phyloP scores from a whole-genome alignment of 2,797 vertebrate species.

The Halcyon leucocephala region DNA sequence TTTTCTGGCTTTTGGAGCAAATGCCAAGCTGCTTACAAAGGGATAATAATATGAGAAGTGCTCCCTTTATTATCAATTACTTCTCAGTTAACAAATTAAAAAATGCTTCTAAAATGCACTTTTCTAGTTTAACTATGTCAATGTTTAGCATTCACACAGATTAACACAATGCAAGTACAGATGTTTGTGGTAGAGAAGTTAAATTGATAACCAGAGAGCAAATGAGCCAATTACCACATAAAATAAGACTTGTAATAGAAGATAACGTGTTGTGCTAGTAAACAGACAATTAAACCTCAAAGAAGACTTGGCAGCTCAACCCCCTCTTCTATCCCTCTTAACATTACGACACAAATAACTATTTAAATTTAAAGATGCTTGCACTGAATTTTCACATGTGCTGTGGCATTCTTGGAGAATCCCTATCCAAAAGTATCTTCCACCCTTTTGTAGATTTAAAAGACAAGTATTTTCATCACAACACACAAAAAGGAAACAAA shows the following conservation, averaged over 20 bases:
- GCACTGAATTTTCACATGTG: slow-evolving; percentile 21
- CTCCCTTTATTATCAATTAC: slow-evolving; percentile 30
- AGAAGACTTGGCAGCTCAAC: slow-evolving; percentile 56
- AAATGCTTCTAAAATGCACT: slow-evolving; percentile 48
- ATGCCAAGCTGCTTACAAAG: slow-evolving; percentile 16
- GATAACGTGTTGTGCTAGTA: slow-evolving; percentile 61
- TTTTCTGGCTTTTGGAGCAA: slow-evolving; percentile 7
- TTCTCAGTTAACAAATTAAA: slow-evolving; percentile 61
- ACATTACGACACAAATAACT: slow-evolving; percentile 12
- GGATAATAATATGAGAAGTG: not conserved
- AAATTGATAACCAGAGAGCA: slow-evolving; percentile 71
- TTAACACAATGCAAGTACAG: slow-evolving; percentile 67
- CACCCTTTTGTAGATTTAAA: not conserved
- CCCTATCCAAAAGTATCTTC: not conserved
- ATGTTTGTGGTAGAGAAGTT: slow-evolving; percentile 69
- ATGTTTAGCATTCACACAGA: slow-evolving; percentile 45
- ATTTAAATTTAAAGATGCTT: slow-evolving; percentile 39
- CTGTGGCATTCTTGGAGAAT: slow-evolving; percentile 11
- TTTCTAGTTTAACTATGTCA: slow-evolving; percentile 36
- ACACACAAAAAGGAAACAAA: not conserved
- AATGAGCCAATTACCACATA: slow-evolving; percentile 73
- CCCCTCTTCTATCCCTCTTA: slow-evolving; percentile 24
- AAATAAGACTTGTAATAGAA: slow-evolving; percentile 68
- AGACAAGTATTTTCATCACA: not conserved
- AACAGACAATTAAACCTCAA: slow-evolving; percentile 76